Evolutionary conservation across 2,888 invertebrate genomes (phyloP), one percentile per base, ranked within the genome.

Genomic region (Leucophenga maculata): DNA sequence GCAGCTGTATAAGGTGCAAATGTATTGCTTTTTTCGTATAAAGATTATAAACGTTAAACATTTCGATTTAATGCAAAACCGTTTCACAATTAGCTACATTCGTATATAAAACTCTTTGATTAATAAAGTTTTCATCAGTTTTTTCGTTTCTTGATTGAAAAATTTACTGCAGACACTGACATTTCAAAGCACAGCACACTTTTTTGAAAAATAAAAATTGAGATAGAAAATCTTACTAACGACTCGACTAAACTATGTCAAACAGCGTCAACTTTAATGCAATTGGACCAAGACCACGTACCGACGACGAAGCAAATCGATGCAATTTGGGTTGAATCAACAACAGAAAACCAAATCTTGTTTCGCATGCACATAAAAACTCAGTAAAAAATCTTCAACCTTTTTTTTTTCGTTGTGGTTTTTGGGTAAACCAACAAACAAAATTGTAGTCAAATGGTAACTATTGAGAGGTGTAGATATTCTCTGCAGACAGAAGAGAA

Each of bases 271-370:
- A 16, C 18, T 50, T 2, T 16, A 50, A 50, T 8, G n/a, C 50
- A 50, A 50, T 50, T 8, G 50, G 50, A 50, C 32, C 31, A 31
- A 32, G 59, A 32, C n/a, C 59, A 59, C 59, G 59, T 59, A 59
- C 59, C 22, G 59, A 39, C 39, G 39, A 74, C 72, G 78, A 76
- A 74, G 67, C 70, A 69, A 70, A 78, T 75, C 72, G 76, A 69
- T 75, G 76, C 81, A 79, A 79, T 82, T 80, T 80, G 80, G 76
- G 79, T 71, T 69, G 74, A 73, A 78, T 76, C 77, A 77, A 82
- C 76, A 82, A 78, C 75, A 70, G 67, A 65, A 66, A 70, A 70
- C 26, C 70, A 70, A 73, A 67, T 50, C 70, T 66, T 68, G 65
- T 44, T 14, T 70, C 67, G 72, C 67, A 73, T 77, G 79, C 74